Base-by-base conservation (phyloP, 1,140 invertebrate species). In the Procambarus clarkii region DNA sequence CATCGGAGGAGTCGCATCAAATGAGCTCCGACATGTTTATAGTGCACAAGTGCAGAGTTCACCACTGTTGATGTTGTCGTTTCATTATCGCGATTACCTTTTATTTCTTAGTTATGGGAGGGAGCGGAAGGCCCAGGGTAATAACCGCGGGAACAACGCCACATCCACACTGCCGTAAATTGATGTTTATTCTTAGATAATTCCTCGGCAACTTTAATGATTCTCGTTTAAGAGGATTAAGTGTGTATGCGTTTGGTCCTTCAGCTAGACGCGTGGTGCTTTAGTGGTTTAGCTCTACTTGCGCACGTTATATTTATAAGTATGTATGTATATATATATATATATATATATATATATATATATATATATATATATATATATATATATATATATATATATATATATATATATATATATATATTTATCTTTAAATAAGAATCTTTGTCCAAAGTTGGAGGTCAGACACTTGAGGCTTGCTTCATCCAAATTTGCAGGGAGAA, bases 21-120 rank as follows among this genome's bases (percentile, higher is more conserved):
- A 90, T 90, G 88, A 90, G 81, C 81, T 78, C 88, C 76, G 88
- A 90, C 88, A 90, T 90, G 80, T 90, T 90, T 90, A 90, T 78
- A 84, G 88, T 45, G 74, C 48, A 34, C 80, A 76, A 84, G 88
- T 77, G 81, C 81, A 90, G 81, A 90, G 80, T 83, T 83, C 88
- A 90, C n/a, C 60, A 34, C 80, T 90, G 88, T 90, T 90, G 88
- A 84, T 88, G 88, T 84, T 90, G 88, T 77, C 81, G 80, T 77
- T 83, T 60, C 88, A 90, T 90, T 84, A 84, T 84, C 46, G 48
- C 34, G 69, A 77, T 76, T 58, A 58, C 88, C 88, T 78, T 84
- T 90, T 90, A 90, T 90, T 90, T 83, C 86, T 88, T 81, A 74
- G 79, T 82, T 90, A 88, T 90, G 88, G 69, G 46, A 3, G 13